These are phyloP conservation scores for Montipora efflorescens DNA, from an alignment of 64 coral and sea anemone genomes.

Conservation along the genomic window DNA sequence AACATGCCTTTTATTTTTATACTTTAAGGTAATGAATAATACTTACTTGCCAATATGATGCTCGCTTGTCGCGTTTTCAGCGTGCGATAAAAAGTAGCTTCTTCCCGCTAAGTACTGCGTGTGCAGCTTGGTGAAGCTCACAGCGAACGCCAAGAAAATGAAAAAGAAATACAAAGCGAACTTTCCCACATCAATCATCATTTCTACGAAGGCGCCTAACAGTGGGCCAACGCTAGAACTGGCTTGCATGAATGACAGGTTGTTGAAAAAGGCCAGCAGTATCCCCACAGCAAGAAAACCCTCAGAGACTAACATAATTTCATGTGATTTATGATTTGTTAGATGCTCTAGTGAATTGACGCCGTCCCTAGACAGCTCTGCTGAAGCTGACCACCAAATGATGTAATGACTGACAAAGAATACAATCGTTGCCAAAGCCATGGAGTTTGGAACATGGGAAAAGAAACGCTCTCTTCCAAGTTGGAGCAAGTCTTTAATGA, in stretches of 20 bases:
- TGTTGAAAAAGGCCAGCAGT: slow-evolving; percentile 2
- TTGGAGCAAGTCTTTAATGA: not conserved
- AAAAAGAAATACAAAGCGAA: slow-evolving; percentile 31
- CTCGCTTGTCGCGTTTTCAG: no score
- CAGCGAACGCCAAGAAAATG: slow-evolving; percentile 27
- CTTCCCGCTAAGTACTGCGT: not conserved
- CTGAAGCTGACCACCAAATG: not conserved
- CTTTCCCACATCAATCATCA: slow-evolving; percentile 31
- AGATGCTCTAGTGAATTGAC: not conserved
- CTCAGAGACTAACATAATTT: not conserved
- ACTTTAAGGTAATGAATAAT: no score
- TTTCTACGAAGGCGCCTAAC: not conserved
- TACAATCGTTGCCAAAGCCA: not conserved
- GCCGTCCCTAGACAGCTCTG: not conserved
- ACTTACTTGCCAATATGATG: no score
- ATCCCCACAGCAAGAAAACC: not conserved
- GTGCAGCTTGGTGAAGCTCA: slow-evolving; percentile 27
- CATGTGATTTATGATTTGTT: not conserved
- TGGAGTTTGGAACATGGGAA: not conserved
- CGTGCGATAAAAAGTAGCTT: not conserved
- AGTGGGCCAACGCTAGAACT: slow-evolving; percentile 11
- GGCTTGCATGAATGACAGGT: slow-evolving; percentile 18
- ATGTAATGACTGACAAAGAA: not conserved
- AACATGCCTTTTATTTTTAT: no score
- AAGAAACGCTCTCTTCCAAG: slow-evolving; percentile 33